Conservation (phyloP, 2,797 vertebrate genomes). For the Chaunax sp. region DNA sequence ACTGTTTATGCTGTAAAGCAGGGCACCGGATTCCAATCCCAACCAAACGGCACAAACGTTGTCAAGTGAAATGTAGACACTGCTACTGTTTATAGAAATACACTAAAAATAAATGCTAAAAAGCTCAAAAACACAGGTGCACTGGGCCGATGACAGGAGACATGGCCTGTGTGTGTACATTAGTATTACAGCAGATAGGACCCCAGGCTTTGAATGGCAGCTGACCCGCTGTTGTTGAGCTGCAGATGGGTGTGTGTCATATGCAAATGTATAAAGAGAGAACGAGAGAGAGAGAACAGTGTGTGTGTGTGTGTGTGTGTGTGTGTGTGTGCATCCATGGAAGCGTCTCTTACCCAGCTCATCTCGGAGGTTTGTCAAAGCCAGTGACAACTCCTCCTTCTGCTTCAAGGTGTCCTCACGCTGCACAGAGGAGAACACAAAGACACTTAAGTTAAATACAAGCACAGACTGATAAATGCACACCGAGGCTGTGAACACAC, state of each 20-base stretch:
- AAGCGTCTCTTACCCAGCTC: slow-evolving; percentile 70
- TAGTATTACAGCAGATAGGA: not conserved
- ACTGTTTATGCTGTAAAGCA: too few species aligned
- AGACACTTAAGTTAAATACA: not conserved
- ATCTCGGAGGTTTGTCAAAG: slow-evolving; percentile 60
- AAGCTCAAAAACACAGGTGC: not conserved
- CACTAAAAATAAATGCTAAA: not conserved
- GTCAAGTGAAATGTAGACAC: too few species aligned
- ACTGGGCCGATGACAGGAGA: not conserved
- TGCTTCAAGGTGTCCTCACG: slow-evolving; percentile 70
- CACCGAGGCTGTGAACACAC: too few species aligned
- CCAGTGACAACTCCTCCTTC: slow-evolving; percentile 64
- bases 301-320: not conserved
- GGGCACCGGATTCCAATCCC: too few species aligned
- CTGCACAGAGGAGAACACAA: slow-evolving; percentile 52
- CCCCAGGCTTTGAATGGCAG: slow-evolving; percentile 33
- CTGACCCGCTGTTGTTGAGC: slow-evolving; percentile 23
- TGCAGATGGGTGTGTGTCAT: not conserved
- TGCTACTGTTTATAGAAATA: too few species aligned
- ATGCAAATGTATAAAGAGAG: slow-evolving; percentile 31
- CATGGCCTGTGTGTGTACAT: slow-evolving; percentile 7
- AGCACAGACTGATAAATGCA: not conserved
- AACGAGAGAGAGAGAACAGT: not conserved
- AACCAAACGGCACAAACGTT: too few species aligned
- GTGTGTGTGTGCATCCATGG: not conserved